Evolutionary conservation across 2,888 invertebrate species (phyloP), one percentile per base, ranked within the genome.

Genomic region (Abrostola tripartita): DNA sequence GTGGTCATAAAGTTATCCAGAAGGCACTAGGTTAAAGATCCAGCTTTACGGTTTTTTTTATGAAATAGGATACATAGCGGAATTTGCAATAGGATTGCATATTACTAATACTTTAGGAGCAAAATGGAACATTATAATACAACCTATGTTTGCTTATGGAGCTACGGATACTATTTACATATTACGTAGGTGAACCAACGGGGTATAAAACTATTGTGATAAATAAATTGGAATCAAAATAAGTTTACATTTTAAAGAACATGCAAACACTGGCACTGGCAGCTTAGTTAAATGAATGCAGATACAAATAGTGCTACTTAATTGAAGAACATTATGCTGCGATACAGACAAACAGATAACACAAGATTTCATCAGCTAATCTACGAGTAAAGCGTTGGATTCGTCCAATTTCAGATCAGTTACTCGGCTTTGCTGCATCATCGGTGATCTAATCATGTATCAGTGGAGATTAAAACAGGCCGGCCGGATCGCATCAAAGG

Each of bases 401-500:
- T 87, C 87, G 83, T 89, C 87, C 89, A 91, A 91, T 92, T 90
- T 88, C 83, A 89, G 90, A 92, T 92, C 92, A 87, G 91, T 92
- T 92, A 90, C 88, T 88, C 83, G 85, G 87, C 86, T 89, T 86
- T 93, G 94, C 93, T 92, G 92, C 90, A 93, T 94, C 94, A 94
- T 93, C 88, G 90, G 90, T 88, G 90, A 92, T 91, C 93, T 94
- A 94, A 94, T 93, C 93, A 94, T 92, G 93, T 91, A 92, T 92
- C 91, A 90, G 90, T 82, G 90, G 89, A 94, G 93, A 93, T 94
- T 94, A 93, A 93, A 93, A 92, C 94, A 92, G 92, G 90, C 89
- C 92, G 87, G 88, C 85, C 92, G 93, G 92, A 91, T 87, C 89
- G 88, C 92, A 91, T 94, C 94, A 94, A 94, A 94, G 94, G 94